These are phyloP conservation scores for Tethea ocularis DNA, from an alignment of 2,888 invertebrate species.

Conservation along the genomic window DNA sequence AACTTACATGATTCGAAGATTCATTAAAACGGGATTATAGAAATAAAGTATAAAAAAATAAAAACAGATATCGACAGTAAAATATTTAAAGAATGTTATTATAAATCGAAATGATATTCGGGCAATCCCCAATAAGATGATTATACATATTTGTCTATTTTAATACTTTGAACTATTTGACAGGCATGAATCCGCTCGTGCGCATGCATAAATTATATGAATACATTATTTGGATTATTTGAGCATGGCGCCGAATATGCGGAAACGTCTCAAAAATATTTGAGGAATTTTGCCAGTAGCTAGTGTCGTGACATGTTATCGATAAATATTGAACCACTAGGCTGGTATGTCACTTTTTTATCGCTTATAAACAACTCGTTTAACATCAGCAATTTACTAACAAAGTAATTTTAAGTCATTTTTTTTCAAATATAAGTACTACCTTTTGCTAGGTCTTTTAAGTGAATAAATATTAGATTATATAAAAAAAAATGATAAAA, in stretches of 20 bases:
- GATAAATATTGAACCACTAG: too few relatives aligned
- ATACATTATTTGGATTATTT: constrained; percentile 28
- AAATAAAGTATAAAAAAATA: neutral
- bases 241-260: constrained; percentile 33
- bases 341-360: too few relatives aligned
- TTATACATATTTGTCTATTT: constrained; percentile 19
- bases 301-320: neutral
- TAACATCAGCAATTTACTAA: too few relatives aligned
- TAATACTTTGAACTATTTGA: constrained; percentile 25
- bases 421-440: too few relatives aligned
- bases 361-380: too few relatives aligned
- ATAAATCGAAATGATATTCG: constrained; percentile 6
- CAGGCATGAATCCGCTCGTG: constrained; percentile 27
- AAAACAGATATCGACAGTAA: neutral
- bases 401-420: too few relatives aligned
- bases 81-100: neutral
- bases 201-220: constrained; percentile 37
- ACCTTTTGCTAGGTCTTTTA: too few relatives aligned
- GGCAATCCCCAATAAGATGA: constrained; percentile 13
- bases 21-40: neutral
- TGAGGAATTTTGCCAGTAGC: neutral
- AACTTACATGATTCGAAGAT: neutral
- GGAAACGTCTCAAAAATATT: constrained; percentile 33
- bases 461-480: too few relatives aligned
- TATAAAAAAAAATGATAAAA: too few relatives aligned